These are phyloP conservation scores for Leptonema lineaticorne DNA, from an alignment of 1,140 invertebrate species.

Conservation along the genomic window DNA sequence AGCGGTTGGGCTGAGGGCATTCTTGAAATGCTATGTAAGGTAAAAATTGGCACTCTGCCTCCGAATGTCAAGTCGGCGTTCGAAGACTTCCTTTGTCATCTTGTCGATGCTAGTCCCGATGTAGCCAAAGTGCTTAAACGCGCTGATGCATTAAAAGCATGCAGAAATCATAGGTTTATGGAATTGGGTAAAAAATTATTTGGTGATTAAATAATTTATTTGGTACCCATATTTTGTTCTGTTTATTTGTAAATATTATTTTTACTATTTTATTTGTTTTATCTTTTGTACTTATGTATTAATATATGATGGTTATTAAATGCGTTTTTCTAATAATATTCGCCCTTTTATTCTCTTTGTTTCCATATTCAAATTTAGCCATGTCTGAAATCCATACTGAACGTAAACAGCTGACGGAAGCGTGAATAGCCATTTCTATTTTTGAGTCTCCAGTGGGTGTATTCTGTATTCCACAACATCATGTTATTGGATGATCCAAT, in stretches of 20 bases:
- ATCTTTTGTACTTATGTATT: constrained; percentile 14
- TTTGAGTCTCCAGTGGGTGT: constrained; percentile 12
- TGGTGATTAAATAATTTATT: constrained; percentile 65
- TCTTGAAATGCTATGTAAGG: constrained; percentile 74
- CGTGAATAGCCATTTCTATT: not conserved
- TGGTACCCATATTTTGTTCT: not conserved
- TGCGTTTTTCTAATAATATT: not conserved
- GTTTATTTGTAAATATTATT: constrained; percentile 9
- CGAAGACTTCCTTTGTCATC: constrained; percentile 83
- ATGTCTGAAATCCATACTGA: not conserved
- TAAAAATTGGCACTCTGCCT: constrained; percentile 76
- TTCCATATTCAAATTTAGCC: too few relatives aligned
- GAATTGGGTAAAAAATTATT: constrained; percentile 83
- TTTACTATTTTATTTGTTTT: not conserved
- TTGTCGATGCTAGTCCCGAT: constrained; percentile 77
- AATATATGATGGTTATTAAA: not conserved
- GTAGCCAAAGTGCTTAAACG: constrained; percentile 78
- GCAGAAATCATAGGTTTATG: constrained; percentile 84
- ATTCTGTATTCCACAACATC: not conserved
- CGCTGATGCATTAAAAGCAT: constrained; percentile 77
- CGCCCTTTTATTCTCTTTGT: not conserved
- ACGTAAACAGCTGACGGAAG: constrained; percentile 6
- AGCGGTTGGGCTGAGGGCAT: constrained; percentile 91
- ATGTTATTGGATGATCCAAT: too few relatives aligned
- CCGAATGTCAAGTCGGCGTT: constrained; percentile 84